These are phyloP conservation scores for Scalopus aquaticus DNA, from an alignment of 2,113 vertebrate species.

Conservation along the genomic window DNA sequence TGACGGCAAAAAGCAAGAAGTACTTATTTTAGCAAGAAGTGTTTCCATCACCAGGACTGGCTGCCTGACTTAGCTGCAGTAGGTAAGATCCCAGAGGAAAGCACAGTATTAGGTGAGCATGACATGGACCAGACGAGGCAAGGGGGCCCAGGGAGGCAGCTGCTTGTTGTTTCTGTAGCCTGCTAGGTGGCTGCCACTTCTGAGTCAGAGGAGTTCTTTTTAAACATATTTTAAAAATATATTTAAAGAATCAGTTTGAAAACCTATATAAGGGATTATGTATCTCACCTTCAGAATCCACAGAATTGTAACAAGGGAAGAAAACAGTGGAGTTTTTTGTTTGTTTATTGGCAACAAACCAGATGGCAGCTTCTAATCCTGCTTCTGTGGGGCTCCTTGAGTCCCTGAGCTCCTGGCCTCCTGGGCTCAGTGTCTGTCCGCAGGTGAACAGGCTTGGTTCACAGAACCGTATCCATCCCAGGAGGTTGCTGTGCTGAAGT, in stretches of 20 bases:
- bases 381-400: not conserved
- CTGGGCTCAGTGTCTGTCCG: not conserved
- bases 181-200: not conserved
- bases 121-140: not conserved
- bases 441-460: not conserved
- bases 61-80: not conserved
- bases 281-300: not conserved
- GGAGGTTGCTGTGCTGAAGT: not conserved
- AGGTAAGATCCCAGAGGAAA: not conserved
- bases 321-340: not conserved
- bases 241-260: not conserved
- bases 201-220: not conserved
- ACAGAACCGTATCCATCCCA: not conserved
- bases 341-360: not conserved
- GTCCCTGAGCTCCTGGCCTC: not conserved
- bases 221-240: not conserved
- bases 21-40: not conserved
- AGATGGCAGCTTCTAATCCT: not conserved
- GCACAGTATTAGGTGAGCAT: not conserved
- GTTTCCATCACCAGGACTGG: not conserved
- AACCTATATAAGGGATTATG: not conserved
- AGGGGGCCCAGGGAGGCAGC: too few relatives aligned
- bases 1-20: conserved; percentile 10
- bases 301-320: not conserved
- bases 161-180: not conserved